A percentile compares a stretch with the other conserved stretches of the same genome.
Evolutionary conservation across 2,113 vertebrate species (phyloP).

Genomic region (Zingel zingel): DNA sequence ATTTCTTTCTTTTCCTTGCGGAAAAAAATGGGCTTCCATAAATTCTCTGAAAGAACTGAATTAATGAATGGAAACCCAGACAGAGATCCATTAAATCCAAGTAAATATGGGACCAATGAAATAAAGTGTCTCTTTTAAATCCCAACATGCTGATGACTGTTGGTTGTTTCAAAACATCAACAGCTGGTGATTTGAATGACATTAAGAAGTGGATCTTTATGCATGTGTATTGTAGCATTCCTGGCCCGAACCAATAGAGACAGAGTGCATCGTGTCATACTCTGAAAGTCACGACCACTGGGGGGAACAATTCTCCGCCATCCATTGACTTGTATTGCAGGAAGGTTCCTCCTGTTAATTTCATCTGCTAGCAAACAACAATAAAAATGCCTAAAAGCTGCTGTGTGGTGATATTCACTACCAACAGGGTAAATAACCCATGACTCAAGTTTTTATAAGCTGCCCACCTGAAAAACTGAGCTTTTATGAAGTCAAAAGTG

Average conservation of each 20-base stretch:
- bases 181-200: neutral
- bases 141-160: slow-evolving; percentile 2
- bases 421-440: too few relatives aligned
- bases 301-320: too few relatives aligned
- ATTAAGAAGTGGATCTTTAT: neutral
- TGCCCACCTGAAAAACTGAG: too few relatives aligned
- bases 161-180: slow-evolving; percentile 1
- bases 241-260: neutral
- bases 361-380: too few relatives aligned
- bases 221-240: neutral
- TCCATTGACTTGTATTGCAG: too few relatives aligned
- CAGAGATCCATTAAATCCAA: neutral
- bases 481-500: too few relatives aligned
- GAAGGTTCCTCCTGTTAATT: too few relatives aligned
- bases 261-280: too few relatives aligned
- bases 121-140: neutral
- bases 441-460: too few relatives aligned
- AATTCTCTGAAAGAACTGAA: neutral
- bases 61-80: neutral
- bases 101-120: neutral
- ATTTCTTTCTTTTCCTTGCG: neutral
- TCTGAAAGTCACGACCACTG: too few relatives aligned
- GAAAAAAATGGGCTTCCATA: neutral
- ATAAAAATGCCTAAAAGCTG: too few relatives aligned
- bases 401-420: too few relatives aligned